Conservation (phyloP, 2,113 vertebrate species). For the Microtus ochrogaster region DNA sequence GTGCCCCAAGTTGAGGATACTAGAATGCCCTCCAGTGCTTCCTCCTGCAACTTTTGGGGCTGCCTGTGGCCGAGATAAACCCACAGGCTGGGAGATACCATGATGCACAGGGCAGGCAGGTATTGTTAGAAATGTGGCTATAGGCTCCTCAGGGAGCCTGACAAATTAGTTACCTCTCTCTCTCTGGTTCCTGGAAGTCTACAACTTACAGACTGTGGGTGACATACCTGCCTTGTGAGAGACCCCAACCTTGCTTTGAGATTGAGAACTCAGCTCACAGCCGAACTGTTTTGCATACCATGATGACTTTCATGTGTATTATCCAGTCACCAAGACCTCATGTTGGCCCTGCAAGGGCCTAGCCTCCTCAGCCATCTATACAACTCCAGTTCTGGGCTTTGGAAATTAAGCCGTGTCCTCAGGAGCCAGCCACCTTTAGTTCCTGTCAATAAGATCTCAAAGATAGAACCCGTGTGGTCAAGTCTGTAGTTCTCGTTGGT, state of each 20-base stretch:
- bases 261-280: rapidly evolving
- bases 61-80: background rate
- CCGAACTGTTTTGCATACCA: background rate
- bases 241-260: background rate
- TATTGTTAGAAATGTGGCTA: background rate
- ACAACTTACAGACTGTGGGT: rapidly evolving
- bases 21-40: rapidly evolving
- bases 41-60: background rate
- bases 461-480: background rate
- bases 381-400: background rate
- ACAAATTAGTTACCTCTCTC: background rate
- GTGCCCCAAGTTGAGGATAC: background rate
- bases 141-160: background rate
- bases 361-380: background rate
- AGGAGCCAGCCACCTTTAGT: background rate
- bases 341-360: background rate
- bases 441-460: background rate
- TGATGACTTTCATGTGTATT: background rate
- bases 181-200: background rate
- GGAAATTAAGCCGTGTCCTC: background rate
- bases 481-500: background rate
- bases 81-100: background rate
- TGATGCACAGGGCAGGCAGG: background rate
- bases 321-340: background rate
- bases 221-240: background rate